These are phyloP conservation scores for Rhingia campestris DNA, from an alignment of 2,888 invertebrate species.

Conservation along the genomic window DNA sequence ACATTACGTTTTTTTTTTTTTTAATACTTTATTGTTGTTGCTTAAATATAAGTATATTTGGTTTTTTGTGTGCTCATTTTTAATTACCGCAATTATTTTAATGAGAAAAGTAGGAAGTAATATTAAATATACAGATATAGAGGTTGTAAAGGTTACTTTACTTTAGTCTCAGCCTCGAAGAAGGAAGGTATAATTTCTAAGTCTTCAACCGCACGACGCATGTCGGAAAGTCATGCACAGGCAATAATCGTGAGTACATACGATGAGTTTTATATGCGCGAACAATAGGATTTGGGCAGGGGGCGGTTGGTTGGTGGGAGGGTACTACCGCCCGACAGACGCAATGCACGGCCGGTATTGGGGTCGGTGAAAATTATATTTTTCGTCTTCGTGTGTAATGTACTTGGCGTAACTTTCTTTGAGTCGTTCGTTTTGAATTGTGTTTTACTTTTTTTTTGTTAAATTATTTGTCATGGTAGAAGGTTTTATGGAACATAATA, in stretches of 20 bases:
- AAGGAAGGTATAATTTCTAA: constrained; percentile 38
- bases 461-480: constrained; percentile 65
- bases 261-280: constrained; percentile 20
- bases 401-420: constrained; percentile 71
- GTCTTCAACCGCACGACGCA: constrained; percentile 66
- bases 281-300: constrained; percentile 56
- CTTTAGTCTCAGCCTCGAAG: constrained; percentile 1
- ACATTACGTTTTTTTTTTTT: constrained; percentile 22
- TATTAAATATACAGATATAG: constrained; percentile 39
- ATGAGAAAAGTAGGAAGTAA: constrained; percentile 66
- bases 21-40: constrained; percentile 15
- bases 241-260: constrained; percentile 46
- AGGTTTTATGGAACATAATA: constrained; percentile 64
- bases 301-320: constrained; percentile 5
- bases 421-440: constrained; percentile 41
- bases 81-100: constrained; percentile 70
- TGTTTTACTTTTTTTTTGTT: constrained; percentile 44
- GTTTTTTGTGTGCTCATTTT: constrained; percentile 52
- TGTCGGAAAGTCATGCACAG: constrained; percentile 61
- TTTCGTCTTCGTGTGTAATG: constrained; percentile 37
- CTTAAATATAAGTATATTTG: constrained; percentile 2
- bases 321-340: background rate
- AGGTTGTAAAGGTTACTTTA: constrained; percentile 43
- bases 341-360: constrained; percentile 30
- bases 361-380: constrained; percentile 72